Evolutionary conservation across 2,888 invertebrate species (phyloP), one percentile per base, ranked within the genome.

Genomic region (Lasius fuliginosus): DNA sequence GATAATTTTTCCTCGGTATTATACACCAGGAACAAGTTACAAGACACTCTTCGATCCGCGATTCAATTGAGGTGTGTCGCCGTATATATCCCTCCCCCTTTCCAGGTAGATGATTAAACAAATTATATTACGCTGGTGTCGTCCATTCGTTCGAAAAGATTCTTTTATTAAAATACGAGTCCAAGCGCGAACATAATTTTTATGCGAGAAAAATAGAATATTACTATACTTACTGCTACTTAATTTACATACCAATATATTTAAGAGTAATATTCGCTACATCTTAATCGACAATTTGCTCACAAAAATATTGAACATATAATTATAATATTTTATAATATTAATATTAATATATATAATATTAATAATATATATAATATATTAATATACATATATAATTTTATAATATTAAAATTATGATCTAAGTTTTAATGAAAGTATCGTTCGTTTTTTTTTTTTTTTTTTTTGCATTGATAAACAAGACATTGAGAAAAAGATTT

Each of bases 11-110:
- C 53, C 33, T 67, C 56, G 18, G 8, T 30, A 12, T 60, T 68
- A 40, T 42, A 56, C 73, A 74, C 53, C 60, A 75, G 27, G 56
- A 85, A 65, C 83, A 5, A 0, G 85, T 76, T 82, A 58, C 82
- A 71, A 64, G 71, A 60, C 73, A 79, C 75, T 82, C 65, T 86
- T 85, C 83, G 86, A 87, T 87, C 73, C 83, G 83, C 83, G 86
- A 87, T 87, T 68, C 83, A 84, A 89, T 89, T 81, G 88, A 89
- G 88, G 88, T 77, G 89, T 85, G 89, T 85, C 89, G 82, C 75
- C 82, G 76, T 85, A 75, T 60, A 42, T 86, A 85, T 79, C 73
- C n/a, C 3, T 30, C n/a, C 27, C 12, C 30, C n/a, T 9, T 12
- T 4, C 30, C 83, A 84, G 67, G 84, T 85, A 85, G 83, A 69